Base-by-base conservation (phyloP, 2,888 invertebrate genomes). In the Platycheirus rosarum region DNA sequence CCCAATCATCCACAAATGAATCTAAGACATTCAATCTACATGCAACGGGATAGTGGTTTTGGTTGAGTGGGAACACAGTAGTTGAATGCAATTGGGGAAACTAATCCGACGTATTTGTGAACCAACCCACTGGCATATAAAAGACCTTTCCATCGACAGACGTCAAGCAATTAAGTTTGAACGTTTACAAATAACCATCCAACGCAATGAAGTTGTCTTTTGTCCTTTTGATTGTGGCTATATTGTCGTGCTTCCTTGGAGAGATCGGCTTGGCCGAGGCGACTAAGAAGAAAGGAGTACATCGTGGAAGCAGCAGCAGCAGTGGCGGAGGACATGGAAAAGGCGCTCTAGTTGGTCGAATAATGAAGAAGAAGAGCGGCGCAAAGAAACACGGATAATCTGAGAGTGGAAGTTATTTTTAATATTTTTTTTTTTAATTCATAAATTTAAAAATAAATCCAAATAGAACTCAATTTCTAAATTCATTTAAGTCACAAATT, bases 371-470 rank as follows among this genome's bases (percentile, higher is more conserved):
- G 66, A 80, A 75, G 16, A 44, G 63, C 9, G 16, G 42, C 7
- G 75, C 57, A n/a, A 80, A 76, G 46, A 80, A 80, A 35, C 80
- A 80, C 11, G 80, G 76, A 48, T 75, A 80, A 18, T 2, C 3
- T 11, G 20, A 13, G 0, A 13, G 26, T 7, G 29, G 29, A 32
- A 23, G 2, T 23, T 23, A 6, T 4, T 4, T 23, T 23, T 23
- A 23, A 23, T 23, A n/a, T n/a, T n/a, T n/a, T 23, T 23, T 23
- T 23, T 4, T 23, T 23, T 23, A 23, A 23, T n/a, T n/a, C n/a
- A n/a, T n/a, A n/a, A n/a, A n/a, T n/a, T 23, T 23, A 4, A 23
- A 23, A 23, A 6, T 23, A 23, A 23, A 6, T 23, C 23, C 2
- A 23, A 4, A 23, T 23, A 23, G 23, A 23, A 23, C 6, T 23